Percentiles rank a stretch among this genome's conserved stretches.
phyloP scores from a whole-genome alignment of 2,888 invertebrate species.

The Theristus sp. region DNA sequence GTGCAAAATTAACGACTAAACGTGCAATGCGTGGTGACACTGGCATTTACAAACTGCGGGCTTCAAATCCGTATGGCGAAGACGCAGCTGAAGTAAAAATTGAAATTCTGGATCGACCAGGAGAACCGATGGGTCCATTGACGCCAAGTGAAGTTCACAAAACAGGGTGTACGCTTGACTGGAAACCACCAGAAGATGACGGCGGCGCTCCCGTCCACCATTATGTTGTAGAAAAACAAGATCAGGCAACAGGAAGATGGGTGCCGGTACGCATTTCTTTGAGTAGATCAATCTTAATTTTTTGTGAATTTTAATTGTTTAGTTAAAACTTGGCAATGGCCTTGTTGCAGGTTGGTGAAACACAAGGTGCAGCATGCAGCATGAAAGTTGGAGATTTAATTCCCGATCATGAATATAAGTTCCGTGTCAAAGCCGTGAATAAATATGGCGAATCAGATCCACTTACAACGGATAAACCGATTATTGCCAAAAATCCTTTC shows the following conservation, averaged over 20 bases:
- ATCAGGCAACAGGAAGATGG: constrained; percentile 83
- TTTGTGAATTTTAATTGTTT: too few relatives aligned
- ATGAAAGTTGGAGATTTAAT: constrained; percentile 56
- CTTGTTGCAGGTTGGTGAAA: constrained; percentile 74
- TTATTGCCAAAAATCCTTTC: constrained; percentile 95
- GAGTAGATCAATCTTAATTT: too few relatives aligned
- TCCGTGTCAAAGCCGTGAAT: constrained; percentile 85
- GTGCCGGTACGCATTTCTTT: too few relatives aligned
- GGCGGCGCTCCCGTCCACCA: constrained; percentile 81
- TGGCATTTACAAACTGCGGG: constrained; percentile 34
- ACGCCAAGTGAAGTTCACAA: constrained; percentile 38
- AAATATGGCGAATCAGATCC: constrained; percentile 83
- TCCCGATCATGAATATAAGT: constrained; percentile 88
- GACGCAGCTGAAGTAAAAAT: constrained; percentile 34
- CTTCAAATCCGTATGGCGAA: constrained; percentile 35
- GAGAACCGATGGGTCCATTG: constrained; percentile 73
- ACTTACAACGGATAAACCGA: constrained; percentile 72
- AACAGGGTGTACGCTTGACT: constrained; percentile 78
- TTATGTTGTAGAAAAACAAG: constrained; percentile 88
- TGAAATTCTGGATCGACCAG: constrained; percentile 53
- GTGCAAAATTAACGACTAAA: constrained; percentile 62
- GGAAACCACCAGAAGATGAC: constrained; percentile 87
- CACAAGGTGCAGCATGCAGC: constrained; percentile 42
- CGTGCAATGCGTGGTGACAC: constrained; percentile 46
- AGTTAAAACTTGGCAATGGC: too few relatives aligned